Base-by-base conservation (phyloP, 2,113 vertebrate genomes). In the Dermatemys mawii region DNA sequence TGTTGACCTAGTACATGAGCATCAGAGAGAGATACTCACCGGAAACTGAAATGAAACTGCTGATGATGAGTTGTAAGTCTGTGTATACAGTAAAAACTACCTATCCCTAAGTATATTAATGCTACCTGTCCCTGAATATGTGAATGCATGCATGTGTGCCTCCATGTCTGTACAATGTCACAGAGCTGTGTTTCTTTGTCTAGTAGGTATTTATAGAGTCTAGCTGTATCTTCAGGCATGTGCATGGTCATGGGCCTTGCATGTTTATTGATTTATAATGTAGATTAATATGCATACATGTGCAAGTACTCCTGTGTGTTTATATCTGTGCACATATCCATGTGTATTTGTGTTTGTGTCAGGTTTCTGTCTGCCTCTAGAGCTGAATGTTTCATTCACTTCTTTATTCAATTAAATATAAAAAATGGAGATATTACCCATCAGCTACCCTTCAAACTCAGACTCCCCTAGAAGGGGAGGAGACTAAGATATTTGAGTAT, bases 31-130 rank as follows among this genome's bases (percentile, higher is more conserved):
- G 50, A 14, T 14, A 8, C 24, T 79, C 19, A n/a, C 44, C 54
- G 81, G 55, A 88, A 78, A 84, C 41, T 38, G 29, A 0, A 0
- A 38, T 0, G 2, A 29, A 50, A 24, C 29, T 80, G 67, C 38
- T 60, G 87, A 29, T 38, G n/a, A 38, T 26, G 80, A 75, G 29
- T 73, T 17, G 17, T 0, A 29, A 1, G 0, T n/a, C 41, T 84
- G n/a, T 63, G 48, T 0, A 0, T 48, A 51, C 38, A 48, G 26
- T 82, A 32, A 44, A 84, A 50, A 44, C 32, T 35, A 50, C 86
- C 11, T 44, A 24, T 26, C 70, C 22, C 8, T 41, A n/a, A 38
- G 63, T 14, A n/a, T 1, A 0, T 67, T 67, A 54, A n/a, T n/a
- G n/a, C n/a, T n/a, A n/a, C n/a, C n/a, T n/a, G n/a, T n/a, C n/a